These are phyloP conservation scores for Paedocypris micromegethes DNA, from an alignment of 2,797 vertebrate species.

Conservation along the genomic window DNA sequence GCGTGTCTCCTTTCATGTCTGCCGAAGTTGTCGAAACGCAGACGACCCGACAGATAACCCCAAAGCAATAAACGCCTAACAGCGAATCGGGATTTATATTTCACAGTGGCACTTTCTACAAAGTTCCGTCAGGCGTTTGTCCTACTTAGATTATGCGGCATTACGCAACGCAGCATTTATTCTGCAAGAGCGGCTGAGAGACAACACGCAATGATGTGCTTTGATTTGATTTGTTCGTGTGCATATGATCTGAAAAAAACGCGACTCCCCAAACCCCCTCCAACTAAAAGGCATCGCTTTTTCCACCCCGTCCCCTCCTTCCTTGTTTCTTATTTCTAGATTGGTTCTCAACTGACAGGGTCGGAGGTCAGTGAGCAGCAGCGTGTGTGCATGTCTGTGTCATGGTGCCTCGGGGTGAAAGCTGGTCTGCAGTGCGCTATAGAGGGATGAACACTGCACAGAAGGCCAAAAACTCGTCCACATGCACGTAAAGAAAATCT, in stretches of 20 bases:
- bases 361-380: conserved; percentile 42
- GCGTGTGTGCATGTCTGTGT: conserved; percentile 19
- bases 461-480: conserved; percentile 21
- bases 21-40: too few relatives aligned
- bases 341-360: conserved; percentile 42
- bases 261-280: conserved; percentile 3
- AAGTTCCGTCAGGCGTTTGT: background rate
- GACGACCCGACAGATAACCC: background rate
- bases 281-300: conserved; percentile 11
- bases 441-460: conserved; percentile 11
- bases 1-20: too few relatives aligned
- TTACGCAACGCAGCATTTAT: conserved; percentile 1
- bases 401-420: conserved; percentile 33
- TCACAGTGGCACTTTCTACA: background rate
- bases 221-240: conserved; percentile 2
- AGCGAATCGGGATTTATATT: background rate
- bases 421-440: conserved; percentile 28
- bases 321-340: conserved; percentile 24
- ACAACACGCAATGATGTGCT: conserved; percentile 36
- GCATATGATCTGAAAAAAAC: background rate
- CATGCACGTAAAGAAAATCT: conserved; percentile 17
- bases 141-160: conserved; percentile 3
- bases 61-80: background rate
- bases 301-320: background rate
- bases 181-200: background rate